These are phyloP conservation scores for Didymodactylos carnosus DNA, from an alignment of 2,888 invertebrate genomes.

Conservation along the genomic window DNA sequence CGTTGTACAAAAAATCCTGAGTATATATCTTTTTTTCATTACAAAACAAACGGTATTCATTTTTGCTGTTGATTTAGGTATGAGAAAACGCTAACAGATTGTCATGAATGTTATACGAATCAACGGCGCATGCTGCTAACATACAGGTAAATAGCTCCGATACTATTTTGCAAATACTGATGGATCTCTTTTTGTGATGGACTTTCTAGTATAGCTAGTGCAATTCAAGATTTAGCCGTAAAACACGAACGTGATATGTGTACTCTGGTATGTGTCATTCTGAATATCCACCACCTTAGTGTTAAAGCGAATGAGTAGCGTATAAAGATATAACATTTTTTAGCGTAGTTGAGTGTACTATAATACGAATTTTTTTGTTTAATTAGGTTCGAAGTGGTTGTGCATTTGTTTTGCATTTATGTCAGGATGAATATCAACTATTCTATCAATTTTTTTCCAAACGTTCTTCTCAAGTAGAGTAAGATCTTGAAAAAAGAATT, in stretches of 20 bases:
- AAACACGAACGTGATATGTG: conserved; percentile 52
- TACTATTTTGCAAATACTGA: no score
- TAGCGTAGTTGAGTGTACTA: background rate
- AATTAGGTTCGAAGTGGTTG: conserved; percentile 54
- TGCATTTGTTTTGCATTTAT: conserved; percentile 70
- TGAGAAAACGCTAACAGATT: conserved; percentile 51
- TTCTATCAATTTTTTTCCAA: conserved; percentile 70
- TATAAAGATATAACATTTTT: conserved; percentile 19
- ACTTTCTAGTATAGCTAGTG: conserved; percentile 30
- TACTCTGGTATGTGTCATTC: conserved; percentile 54
- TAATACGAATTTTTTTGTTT: background rate
- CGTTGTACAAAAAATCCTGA: conserved; percentile 49
- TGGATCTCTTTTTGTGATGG: no score
- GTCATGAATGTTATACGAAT: conserved; percentile 59
- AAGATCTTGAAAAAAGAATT: conserved; percentile 17
- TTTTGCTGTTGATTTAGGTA: conserved; percentile 38
- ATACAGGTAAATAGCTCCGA: conserved; percentile 42
- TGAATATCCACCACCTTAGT: no score
- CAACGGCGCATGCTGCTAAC: conserved; percentile 51
- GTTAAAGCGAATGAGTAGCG: no score
- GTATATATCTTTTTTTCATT: no score
- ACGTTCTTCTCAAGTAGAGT: conserved; percentile 37
- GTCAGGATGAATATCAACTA: conserved; percentile 75
- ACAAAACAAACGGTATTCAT: no score
- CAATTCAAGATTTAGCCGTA: conserved; percentile 46